Conservation (phyloP, 2,888 invertebrate genomes). For the Bellardia bayeri region DNA sequence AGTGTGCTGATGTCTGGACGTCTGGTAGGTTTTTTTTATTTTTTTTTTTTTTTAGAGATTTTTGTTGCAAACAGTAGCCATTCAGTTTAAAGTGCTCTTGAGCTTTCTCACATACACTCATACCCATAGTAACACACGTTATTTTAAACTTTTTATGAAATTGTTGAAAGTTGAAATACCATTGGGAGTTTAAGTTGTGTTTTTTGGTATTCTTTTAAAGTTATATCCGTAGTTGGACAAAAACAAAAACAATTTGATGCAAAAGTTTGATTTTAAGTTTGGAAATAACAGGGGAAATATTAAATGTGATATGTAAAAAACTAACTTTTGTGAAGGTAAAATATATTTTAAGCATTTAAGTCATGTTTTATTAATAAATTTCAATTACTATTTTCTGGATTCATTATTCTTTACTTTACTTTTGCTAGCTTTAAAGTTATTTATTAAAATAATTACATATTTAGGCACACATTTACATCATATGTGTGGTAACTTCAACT, state of each 20-base stretch:
- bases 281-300: slow-evolving; percentile 1
- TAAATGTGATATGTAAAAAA: not conserved
- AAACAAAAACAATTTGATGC: not conserved
- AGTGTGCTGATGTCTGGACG: slow-evolving; percentile 22
- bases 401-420: too few relatives aligned
- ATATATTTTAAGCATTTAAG: too few relatives aligned
- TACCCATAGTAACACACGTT: not conserved
- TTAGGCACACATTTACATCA: too few relatives aligned
- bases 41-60: slow-evolving; percentile 6
- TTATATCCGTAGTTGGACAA: not conserved
- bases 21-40: slow-evolving; percentile 3
- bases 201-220: not conserved
- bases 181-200: slow-evolving; percentile 6
- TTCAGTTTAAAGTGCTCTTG: slow-evolving; percentile 17
- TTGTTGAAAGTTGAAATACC: slow-evolving; percentile 23
- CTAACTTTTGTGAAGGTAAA: not conserved
- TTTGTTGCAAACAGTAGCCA: slow-evolving; percentile 25
- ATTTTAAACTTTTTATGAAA: slow-evolving; percentile 17
- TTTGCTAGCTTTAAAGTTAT: too few relatives aligned
- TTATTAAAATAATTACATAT: too few relatives aligned
- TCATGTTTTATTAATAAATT: too few relatives aligned
- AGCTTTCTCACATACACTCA: not conserved
- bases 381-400: too few relatives aligned
- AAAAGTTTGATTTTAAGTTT: not conserved
- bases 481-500: not conserved